A percentile compares a stretch with the other conserved stretches of the same genome.
Evolutionary conservation across 2,113 vertebrate genomes (phyloP).

Genomic region (Nibea coibor): DNA sequence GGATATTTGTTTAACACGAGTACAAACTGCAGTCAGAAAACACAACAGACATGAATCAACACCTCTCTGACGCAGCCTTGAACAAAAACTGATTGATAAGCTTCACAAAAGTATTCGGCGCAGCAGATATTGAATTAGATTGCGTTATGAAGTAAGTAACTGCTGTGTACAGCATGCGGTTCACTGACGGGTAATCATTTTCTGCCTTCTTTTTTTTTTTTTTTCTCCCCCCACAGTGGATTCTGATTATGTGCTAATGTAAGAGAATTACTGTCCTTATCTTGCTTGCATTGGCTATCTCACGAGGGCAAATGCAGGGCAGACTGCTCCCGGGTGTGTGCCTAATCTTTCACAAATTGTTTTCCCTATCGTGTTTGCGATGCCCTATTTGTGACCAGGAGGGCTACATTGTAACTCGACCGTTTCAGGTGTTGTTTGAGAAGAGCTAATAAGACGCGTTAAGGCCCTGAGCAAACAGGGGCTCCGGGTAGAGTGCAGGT

Average conservation of each 20-base stretch:
- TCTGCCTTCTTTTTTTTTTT: slow-evolving; percentile 13
- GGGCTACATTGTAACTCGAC: slow-evolving; percentile 68
- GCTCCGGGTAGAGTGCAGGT: slow-evolving; percentile 63
- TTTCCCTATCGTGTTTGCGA: slow-evolving; percentile 77
- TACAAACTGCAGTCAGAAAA: slow-evolving; percentile 19
- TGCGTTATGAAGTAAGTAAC: slow-evolving; percentile 38
- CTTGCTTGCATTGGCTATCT: slow-evolving; percentile 78
- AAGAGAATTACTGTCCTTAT: slow-evolving; percentile 80
- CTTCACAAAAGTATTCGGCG: slow-evolving; percentile 31
- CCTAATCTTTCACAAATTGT: slow-evolving; percentile 85
- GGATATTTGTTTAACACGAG: slow-evolving; percentile 44
- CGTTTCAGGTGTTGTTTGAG: slow-evolving; percentile 83
- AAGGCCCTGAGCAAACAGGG: slow-evolving; percentile 79
- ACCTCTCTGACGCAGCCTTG: slow-evolving; percentile 48
- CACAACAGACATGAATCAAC: slow-evolving; percentile 42
- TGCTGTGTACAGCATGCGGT: background rate
- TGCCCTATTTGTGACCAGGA: slow-evolving; percentile 68
- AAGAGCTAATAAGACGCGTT: slow-evolving; percentile 80
- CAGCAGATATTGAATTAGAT: slow-evolving; percentile 17
- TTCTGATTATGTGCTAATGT: slow-evolving; percentile 82
- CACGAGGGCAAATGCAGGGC: slow-evolving; percentile 78
- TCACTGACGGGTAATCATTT: slow-evolving; percentile 56
- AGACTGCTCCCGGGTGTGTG: slow-evolving; percentile 82
- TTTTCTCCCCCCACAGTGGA: slow-evolving; percentile 22
- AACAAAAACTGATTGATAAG: slow-evolving; percentile 56